These are phyloP conservation scores for Smittia sp. DNA, from an alignment of 2,888 invertebrate species.

Conservation along the genomic window DNA sequence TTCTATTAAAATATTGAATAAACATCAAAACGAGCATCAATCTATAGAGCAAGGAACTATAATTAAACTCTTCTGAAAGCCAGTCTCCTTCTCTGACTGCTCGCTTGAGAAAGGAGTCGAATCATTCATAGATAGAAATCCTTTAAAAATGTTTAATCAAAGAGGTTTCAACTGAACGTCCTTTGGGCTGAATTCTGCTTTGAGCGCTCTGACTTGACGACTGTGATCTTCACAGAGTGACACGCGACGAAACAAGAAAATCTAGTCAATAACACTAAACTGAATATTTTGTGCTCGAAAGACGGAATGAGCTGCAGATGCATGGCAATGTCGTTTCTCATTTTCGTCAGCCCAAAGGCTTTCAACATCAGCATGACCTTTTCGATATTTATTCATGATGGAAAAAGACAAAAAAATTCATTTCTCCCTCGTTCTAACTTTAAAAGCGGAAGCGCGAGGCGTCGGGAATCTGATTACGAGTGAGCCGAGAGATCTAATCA, in stretches of 20 bases:
- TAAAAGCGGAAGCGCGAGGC: background rate
- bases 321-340: background rate
- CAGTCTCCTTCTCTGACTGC: background rate
- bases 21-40: slow-evolving; percentile 25
- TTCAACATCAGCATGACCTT: slow-evolving; percentile 1
- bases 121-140: slow-evolving; percentile 23
- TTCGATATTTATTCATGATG: slow-evolving; percentile 3
- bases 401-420: background rate
- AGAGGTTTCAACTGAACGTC: slow-evolving; percentile 12
- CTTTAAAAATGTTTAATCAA: slow-evolving; percentile 13
- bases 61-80: background rate
- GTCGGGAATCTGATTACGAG: background rate
- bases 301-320: background rate
- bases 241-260: background rate
- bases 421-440: background rate
- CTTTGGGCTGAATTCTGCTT: background rate
- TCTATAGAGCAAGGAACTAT: background rate
- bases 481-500: slow-evolving; percentile 2
- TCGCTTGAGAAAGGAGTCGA: background rate
- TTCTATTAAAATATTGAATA: slow-evolving; percentile 22
- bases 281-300: slow-evolving; percentile 2
- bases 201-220: no score
- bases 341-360: background rate
- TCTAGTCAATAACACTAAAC: slow-evolving; percentile 14
- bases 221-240: background rate